Evolutionary conservation across 2,113 vertebrate species (phyloP).

Genomic region (Ginglymostoma cirratum): DNA sequence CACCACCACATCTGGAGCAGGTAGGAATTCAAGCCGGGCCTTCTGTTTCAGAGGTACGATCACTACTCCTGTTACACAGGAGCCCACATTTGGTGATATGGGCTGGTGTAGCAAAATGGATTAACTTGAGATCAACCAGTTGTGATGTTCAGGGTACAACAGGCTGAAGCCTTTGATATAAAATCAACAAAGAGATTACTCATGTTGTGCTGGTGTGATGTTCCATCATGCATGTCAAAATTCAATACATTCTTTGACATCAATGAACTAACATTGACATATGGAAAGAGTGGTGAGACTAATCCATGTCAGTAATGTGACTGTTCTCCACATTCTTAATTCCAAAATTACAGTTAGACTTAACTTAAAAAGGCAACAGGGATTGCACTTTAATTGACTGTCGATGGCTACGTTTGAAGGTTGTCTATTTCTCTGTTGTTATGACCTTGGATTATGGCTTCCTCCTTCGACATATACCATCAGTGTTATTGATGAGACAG

Average conservation of each 20-base stretch:
- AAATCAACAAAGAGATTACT: not conserved
- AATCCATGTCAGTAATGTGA: not conserved
- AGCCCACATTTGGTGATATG: not conserved
- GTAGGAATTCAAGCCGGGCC: too few relatives aligned
- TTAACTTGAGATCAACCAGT: not conserved
- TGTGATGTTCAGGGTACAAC: not conserved
- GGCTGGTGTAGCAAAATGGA: not conserved
- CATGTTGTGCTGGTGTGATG: not conserved
- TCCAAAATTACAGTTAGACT: not conserved
- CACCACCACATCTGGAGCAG: too few relatives aligned
- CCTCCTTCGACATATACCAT: not conserved
- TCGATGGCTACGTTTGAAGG: not conserved
- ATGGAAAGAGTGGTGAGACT: not conserved
- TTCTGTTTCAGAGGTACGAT: too few relatives aligned
- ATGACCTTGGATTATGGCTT: not conserved
- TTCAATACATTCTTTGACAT: not conserved
- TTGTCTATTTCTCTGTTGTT: not conserved
- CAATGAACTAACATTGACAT: not conserved
- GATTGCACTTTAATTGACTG: not conserved
- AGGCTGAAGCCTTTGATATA: not conserved
- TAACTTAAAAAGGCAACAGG: not conserved
- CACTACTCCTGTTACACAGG: too few relatives aligned
- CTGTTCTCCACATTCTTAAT: not conserved
- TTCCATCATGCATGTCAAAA: not conserved
- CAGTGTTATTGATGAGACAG: not conserved